Conservation (phyloP, 1,140 invertebrate species). For the Aphaenogaster rudis region DNA sequence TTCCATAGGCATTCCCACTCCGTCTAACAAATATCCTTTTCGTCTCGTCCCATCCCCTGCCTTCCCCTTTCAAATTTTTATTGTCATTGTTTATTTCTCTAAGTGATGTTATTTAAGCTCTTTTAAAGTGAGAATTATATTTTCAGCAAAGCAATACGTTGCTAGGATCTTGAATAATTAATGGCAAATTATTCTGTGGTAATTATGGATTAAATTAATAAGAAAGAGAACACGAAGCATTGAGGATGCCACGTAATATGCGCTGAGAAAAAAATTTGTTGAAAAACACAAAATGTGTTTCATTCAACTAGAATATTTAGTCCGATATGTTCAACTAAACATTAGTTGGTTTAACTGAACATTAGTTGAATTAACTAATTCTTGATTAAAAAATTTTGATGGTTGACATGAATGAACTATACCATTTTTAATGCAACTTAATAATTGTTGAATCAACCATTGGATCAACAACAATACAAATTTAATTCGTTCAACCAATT, state of each 20-base stretch:
- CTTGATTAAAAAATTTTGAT: too few species aligned
- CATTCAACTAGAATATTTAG: too few species aligned
- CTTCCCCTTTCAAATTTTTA: background rate
- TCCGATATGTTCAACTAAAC: too few species aligned
- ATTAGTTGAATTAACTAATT: too few species aligned
- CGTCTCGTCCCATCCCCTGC: background rate
- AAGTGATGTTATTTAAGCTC: slow-evolving; percentile 40
- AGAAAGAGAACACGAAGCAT: background rate
- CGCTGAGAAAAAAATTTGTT: too few species aligned
- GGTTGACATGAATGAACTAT: too few species aligned
- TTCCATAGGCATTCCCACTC: slow-evolving; percentile 25
- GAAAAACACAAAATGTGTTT: too few species aligned
- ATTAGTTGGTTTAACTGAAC: too few species aligned
- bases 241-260: background rate
- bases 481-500: too few species aligned
- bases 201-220: slow-evolving; percentile 5
- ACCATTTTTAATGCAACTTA: too few species aligned
- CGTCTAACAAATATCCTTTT: background rate
- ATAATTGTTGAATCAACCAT: too few species aligned
- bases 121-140: slow-evolving; percentile 43
- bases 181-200: slow-evolving; percentile 13
- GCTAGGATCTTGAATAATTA: slow-evolving; percentile 18
- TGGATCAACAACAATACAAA: too few species aligned
- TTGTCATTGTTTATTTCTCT: slow-evolving; percentile 33
- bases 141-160: slow-evolving; percentile 19